These are phyloP conservation scores for Eclectus roratus DNA, from an alignment of 2,113 vertebrate species.

Conservation along the genomic window DNA sequence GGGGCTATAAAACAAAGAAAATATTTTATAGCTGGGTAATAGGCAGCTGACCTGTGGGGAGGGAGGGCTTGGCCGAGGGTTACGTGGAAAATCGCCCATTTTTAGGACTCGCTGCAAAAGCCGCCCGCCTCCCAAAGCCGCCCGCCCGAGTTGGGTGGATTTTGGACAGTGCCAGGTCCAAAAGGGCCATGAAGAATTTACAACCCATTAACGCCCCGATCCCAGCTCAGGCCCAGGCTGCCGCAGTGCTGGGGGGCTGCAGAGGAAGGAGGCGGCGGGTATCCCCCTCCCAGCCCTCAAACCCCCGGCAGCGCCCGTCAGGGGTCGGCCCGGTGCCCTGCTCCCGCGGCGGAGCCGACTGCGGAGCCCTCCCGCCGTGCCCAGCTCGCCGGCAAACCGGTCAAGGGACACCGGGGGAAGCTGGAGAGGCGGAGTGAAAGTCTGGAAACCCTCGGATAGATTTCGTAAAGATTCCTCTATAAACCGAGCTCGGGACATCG, in stretches of 20 bases:
- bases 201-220: not conserved
- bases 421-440: not conserved
- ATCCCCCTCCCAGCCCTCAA: not conserved
- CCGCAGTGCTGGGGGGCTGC: not conserved
- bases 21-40: conserved; percentile 59
- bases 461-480: not conserved
- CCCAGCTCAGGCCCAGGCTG: not conserved
- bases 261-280: not conserved
- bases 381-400: not conserved
- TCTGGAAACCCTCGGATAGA: not conserved
- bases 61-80: not conserved
- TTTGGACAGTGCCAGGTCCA: not conserved
- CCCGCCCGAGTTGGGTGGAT: not conserved
- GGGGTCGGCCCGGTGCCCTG: not conserved
- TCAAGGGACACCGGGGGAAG: not conserved
- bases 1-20: conserved; percentile 62
- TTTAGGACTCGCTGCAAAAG: not conserved
- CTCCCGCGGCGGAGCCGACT: not conserved
- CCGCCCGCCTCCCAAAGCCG: not conserved
- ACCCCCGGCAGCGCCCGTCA: not conserved
- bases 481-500: not conserved
- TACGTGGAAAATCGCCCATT: conserved; percentile 55
- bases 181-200: not conserved
- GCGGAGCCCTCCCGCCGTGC: not conserved
- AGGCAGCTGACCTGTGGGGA: conserved; percentile 25